Percentiles rank a stretch among this genome's conserved stretches.
phyloP scores from a whole-genome alignment of 2,113 vertebrate genomes.

The Xiphophorus hellerii region DNA sequence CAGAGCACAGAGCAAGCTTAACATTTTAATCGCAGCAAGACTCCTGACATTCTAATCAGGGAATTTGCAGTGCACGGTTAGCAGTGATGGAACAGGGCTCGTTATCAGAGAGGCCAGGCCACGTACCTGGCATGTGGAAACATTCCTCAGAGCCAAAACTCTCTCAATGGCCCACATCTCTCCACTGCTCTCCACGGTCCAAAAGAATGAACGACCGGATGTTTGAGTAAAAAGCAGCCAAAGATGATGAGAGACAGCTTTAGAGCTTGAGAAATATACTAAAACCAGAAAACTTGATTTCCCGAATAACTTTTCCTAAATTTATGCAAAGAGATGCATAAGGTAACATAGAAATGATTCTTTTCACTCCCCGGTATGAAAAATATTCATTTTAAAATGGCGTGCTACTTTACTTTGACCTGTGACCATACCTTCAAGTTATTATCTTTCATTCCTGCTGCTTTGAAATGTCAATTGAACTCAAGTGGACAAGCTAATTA shows the following conservation, averaged over 20 bases:
- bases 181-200: constrained; percentile 45
- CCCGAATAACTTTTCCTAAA: neutral
- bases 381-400: constrained; percentile 6
- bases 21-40: constrained; percentile 52
- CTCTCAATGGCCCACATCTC: constrained; percentile 58
- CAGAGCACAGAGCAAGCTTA: constrained; percentile 26
- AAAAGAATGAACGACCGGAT: constrained; percentile 56
- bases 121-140: constrained; percentile 70
- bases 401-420: constrained; percentile 34
- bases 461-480: constrained; percentile 20
- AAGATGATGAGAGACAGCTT: constrained; percentile 39
- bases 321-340: constrained; percentile 28
- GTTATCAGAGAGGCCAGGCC: constrained; percentile 74
- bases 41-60: constrained; percentile 73
- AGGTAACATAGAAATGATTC: constrained; percentile 3
- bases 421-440: constrained; percentile 6
- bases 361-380: constrained; percentile 9
- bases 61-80: constrained; percentile 71
- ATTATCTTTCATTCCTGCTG: constrained; percentile 30
- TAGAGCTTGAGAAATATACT: constrained; percentile 8
- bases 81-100: constrained; percentile 66
- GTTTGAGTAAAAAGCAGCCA: constrained; percentile 56
- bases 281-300: constrained; percentile 21
- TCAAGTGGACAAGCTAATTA: constrained; percentile 14
- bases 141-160: constrained; percentile 52